A percentile compares a stretch with the other conserved stretches of the same genome.
phyloP scores from a whole-genome alignment of 1,140 invertebrate genomes.

The Ceratosolen solmsi region DNA sequence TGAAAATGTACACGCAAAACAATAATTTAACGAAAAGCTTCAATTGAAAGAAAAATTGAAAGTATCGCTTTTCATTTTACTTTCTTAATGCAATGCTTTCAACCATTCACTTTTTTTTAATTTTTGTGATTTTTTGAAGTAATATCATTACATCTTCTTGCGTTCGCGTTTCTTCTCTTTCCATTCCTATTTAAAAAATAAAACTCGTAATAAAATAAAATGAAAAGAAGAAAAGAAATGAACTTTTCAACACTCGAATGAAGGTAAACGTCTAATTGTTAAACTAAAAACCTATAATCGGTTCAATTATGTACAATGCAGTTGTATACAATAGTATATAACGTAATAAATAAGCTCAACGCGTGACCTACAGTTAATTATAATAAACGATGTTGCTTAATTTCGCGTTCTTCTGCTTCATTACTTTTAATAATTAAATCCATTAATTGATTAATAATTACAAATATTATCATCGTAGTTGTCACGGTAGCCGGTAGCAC shows the following conservation, averaged over 20 bases:
- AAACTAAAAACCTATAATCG: slow-evolving; percentile 52
- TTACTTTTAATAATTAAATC: slow-evolving; percentile 41
- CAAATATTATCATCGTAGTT: slow-evolving; percentile 48
- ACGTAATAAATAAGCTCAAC: slow-evolving; percentile 72
- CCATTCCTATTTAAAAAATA: slow-evolving; percentile 15
- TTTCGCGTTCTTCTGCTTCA: slow-evolving; percentile 27
- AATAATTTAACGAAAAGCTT: background rate
- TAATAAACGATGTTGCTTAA: slow-evolving; percentile 44
- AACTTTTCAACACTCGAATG: slow-evolving; percentile 33
- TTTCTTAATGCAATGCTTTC: background rate
- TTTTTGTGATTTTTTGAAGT: slow-evolving; percentile 9
- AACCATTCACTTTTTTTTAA: slow-evolving; percentile 17
- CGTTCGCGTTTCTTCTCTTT: slow-evolving; percentile 4
- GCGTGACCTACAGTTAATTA: slow-evolving; percentile 58
- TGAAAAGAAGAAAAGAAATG: slow-evolving; percentile 41
- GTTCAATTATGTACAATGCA: slow-evolving; percentile 66
- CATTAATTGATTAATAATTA: slow-evolving; percentile 52
- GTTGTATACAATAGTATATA: slow-evolving; percentile 59
- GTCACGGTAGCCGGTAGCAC: background rate
- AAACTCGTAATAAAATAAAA: slow-evolving; percentile 33
- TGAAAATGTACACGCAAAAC: background rate
- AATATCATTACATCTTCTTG: background rate
- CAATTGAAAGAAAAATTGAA: background rate
- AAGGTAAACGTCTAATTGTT: slow-evolving; percentile 43
- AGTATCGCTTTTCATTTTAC: background rate